Percentiles rank a stretch among this genome's conserved stretches.
These are phyloP conservation scores for Drosophila engyochracea DNA, from an alignment of 2,888 invertebrate species.

Conservation along the genomic window DNA sequence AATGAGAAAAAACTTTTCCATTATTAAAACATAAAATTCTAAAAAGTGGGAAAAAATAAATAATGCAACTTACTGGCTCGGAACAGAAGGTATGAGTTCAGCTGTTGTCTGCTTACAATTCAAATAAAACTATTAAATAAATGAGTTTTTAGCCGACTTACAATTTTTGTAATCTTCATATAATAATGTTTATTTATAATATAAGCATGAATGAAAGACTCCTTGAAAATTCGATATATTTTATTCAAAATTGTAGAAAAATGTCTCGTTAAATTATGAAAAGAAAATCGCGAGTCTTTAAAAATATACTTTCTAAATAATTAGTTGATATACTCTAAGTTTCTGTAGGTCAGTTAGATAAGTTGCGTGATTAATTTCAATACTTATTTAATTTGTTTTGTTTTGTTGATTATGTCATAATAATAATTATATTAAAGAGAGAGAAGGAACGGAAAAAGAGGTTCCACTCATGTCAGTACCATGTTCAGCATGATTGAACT, in stretches of 20 bases:
- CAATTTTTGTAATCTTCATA: background rate
- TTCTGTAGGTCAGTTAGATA: background rate
- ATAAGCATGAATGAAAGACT: background rate
- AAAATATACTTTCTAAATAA: background rate
- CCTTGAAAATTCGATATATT: background rate
- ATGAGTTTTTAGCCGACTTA: background rate
- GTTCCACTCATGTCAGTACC: background rate
- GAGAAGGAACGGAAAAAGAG: background rate
- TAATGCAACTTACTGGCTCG: too few relatives aligned
- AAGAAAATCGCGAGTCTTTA: background rate
- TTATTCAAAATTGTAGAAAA: background rate
- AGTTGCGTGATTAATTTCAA: background rate
- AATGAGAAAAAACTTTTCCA: background rate
- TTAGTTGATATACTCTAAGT: background rate
- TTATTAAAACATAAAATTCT: background rate
- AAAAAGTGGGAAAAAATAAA: too few relatives aligned
- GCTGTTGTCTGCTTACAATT: too few relatives aligned
- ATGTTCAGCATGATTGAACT: too few relatives aligned
- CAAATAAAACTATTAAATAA: background rate
- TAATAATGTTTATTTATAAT: background rate
- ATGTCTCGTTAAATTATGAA: too few relatives aligned
- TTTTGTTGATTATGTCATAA: background rate
- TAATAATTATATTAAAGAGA: background rate
- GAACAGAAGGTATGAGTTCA: too few relatives aligned
- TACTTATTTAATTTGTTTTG: background rate